Base-by-base conservation (phyloP, 2,113 vertebrate genomes). In the Saimiri boliviensis region DNA sequence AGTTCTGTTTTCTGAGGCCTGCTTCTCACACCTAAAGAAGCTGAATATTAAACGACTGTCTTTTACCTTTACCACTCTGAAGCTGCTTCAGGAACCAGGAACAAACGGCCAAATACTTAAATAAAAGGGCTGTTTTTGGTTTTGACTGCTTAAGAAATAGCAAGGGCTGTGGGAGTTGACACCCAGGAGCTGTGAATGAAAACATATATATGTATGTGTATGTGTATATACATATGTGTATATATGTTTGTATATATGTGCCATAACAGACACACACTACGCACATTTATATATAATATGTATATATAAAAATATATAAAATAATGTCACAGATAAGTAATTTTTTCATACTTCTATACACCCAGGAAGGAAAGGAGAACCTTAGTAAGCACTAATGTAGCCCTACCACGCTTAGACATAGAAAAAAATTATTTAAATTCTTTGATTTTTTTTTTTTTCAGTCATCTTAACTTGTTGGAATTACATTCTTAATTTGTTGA, bases 401-500 rank as follows among this genome's bases (percentile, higher is more conserved):
- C 68, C 37, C 14, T 21, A 25, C 17, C 37, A 49, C 12, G 54
- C 16, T 74, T 45, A 87, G 40, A 74, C 17, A 20, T 23, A 82
- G 73, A 21, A 63, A 70, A 79, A 52, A 21, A 1, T 77, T 45
- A 95, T 32, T 92, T 71, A 71, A 93, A 58, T 92, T 92, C 20
- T 76, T 84, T 71, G n/a, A 5, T 86, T 10, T 37, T 52, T 88
- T 82, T 82, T 89, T 89, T 14, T 83, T 88, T 85, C 76, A 21
- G 12, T 13, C 8, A 32, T 82, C 37, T 52, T 70, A 56, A 89
- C 1, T 93, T 96, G 11, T 71, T 94, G 40, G n/a, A 82, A 70
- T 94, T 81, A 80, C 21, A 42, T 70, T 90, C 54, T 77, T 89
- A 76, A 45, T 91, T 81, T 88, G 25, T 86, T 95, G 73, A 94